Conservation (phyloP, 2,888 invertebrate species). For the Alitta virens region DNA sequence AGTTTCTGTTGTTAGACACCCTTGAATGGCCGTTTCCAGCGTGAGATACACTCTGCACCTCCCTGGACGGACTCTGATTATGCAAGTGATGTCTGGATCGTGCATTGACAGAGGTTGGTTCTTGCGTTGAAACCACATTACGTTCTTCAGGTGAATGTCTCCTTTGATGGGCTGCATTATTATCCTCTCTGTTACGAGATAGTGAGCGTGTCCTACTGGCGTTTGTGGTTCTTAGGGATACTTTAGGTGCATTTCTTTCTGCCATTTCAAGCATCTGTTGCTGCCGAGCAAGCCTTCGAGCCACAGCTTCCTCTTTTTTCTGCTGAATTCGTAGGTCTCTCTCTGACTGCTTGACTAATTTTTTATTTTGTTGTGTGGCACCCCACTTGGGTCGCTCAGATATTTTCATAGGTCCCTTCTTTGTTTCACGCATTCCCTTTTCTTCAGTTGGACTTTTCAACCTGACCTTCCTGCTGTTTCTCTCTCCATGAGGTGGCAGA, state of each 20-base stretch:
- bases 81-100: not conserved
- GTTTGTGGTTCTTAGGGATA: not conserved
- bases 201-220: slow-evolving; percentile 17
- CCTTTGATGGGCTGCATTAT: not conserved
- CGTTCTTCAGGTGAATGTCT: slow-evolving; percentile 2
- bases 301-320: slow-evolving; percentile 36
- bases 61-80: not conserved
- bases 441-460: slow-evolving; percentile 38
- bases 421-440: slow-evolving; percentile 23
- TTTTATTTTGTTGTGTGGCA: slow-evolving; percentile 36
- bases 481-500: slow-evolving; percentile 7
- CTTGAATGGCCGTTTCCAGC: slow-evolving; percentile 10
- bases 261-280: slow-evolving; percentile 40
- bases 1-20: not conserved
- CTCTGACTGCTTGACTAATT: slow-evolving; percentile 46
- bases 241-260: slow-evolving; percentile 5
- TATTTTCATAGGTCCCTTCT: slow-evolving; percentile 31
- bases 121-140: not conserved
- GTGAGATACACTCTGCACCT: not conserved
- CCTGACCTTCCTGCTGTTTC: slow-evolving; percentile 40
- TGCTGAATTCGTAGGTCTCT: slow-evolving; percentile 45
- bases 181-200: slow-evolving; percentile 2
- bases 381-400: slow-evolving; percentile 38
- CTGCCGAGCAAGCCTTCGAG: slow-evolving; percentile 37
- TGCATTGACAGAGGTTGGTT: too few relatives aligned